phyloP scores from a whole-genome alignment of 1,140 invertebrate species.

The Harlomillsia oculata region DNA sequence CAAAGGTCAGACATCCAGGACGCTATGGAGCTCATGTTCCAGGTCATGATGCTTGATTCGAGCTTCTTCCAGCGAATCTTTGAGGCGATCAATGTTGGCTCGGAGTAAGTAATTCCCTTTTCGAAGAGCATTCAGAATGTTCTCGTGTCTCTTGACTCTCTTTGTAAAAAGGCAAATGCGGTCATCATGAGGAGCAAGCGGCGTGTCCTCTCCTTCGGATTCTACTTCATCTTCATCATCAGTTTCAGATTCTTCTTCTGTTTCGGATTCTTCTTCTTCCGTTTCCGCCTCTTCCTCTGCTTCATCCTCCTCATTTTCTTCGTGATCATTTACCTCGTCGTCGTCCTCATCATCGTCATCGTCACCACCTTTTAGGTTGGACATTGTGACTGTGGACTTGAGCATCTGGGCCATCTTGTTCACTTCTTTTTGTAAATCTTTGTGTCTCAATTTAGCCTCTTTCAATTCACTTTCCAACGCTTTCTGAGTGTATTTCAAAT shows the following conservation, averaged over 20 bases:
- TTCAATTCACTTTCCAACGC: slow-evolving; percentile 64
- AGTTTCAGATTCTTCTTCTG: slow-evolving; percentile 50
- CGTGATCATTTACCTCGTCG: slow-evolving; percentile 46
- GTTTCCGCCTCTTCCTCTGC: slow-evolving; percentile 49
- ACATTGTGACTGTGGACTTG: slow-evolving; percentile 51
- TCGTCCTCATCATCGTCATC: slow-evolving; percentile 60
- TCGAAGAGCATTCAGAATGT: slow-evolving; percentile 62
- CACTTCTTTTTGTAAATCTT: slow-evolving; percentile 68
- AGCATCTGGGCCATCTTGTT: slow-evolving; percentile 78
- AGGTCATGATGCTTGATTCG: slow-evolving; percentile 62
- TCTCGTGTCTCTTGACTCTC: slow-evolving; percentile 57
- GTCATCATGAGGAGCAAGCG: slow-evolving; percentile 40
- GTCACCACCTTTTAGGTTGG: slow-evolving; percentile 39
- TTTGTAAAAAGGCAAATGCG: slow-evolving; percentile 28
- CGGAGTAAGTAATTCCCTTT: slow-evolving; percentile 76
- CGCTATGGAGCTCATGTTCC: slow-evolving; percentile 71
- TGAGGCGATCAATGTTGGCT: slow-evolving; percentile 70
- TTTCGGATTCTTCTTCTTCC: slow-evolving; percentile 51
- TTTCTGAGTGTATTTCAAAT: slow-evolving; percentile 65
- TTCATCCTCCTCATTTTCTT: slow-evolving; percentile 53
- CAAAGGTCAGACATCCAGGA: slow-evolving; percentile 52
- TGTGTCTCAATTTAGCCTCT: slow-evolving; percentile 41
- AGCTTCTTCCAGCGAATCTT: slow-evolving; percentile 71
- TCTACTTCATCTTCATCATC: slow-evolving; percentile 50
- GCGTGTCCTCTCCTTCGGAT: slow-evolving; percentile 36